A percentile compares a stretch with the other conserved stretches of the same genome.
phyloP scores from a whole-genome alignment of 2,888 invertebrate genomes.

The Oligia strigilis region DNA sequence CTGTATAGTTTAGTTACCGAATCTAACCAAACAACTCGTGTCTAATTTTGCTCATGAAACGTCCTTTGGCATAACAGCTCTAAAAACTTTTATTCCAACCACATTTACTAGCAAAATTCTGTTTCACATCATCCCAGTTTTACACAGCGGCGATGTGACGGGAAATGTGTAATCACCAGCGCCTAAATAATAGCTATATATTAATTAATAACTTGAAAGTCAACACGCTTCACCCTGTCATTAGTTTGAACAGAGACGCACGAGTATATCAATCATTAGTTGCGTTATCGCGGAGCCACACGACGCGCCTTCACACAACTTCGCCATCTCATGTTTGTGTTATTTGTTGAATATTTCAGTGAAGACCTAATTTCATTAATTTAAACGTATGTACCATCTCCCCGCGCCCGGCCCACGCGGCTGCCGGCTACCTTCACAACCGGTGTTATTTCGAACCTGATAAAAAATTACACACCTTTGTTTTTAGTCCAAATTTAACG shows the following conservation, averaged over 20 bases:
- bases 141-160: constrained; percentile 54
- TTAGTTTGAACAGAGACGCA: constrained; percentile 87
- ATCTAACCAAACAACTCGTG: neutral
- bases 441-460: constrained; percentile 75
- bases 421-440: constrained; percentile 62
- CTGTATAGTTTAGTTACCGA: neutral
- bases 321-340: constrained; percentile 80
- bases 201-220: constrained; percentile 90
- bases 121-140: constrained; percentile 45
- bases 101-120: constrained; percentile 26
- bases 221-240: constrained; percentile 89
- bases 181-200: constrained; percentile 87
- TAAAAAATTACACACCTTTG: constrained; percentile 85
- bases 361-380: constrained; percentile 74
- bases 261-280: constrained; percentile 89
- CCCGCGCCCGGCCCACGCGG: constrained; percentile 46
- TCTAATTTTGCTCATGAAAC: neutral
- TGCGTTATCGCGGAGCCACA: constrained; percentile 85
- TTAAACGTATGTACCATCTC: constrained; percentile 67
- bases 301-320: constrained; percentile 81
- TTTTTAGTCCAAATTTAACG: constrained; percentile 83
- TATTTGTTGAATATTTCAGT: constrained; percentile 74
- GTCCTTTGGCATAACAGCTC: neutral
- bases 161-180: constrained; percentile 76
- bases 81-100: neutral